These are phyloP conservation scores for Andrena trimmerana DNA, from an alignment of 2,888 invertebrate species.

Conservation along the genomic window DNA sequence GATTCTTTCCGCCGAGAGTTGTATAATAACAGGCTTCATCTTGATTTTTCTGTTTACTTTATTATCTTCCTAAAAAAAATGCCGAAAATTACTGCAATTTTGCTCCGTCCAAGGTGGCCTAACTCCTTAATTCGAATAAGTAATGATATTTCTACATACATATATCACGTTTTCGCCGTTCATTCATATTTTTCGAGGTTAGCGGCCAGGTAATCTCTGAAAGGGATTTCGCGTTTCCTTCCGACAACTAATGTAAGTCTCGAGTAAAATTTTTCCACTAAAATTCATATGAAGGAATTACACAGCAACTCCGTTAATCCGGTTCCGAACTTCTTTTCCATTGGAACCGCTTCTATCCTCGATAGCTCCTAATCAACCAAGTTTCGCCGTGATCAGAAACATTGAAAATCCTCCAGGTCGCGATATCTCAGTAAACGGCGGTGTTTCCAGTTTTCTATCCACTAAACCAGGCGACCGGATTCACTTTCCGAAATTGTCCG, in stretches of 20 bases:
- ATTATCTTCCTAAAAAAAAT: no score
- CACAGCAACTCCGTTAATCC: not conserved
- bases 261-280: not conserved
- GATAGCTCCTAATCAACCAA: not conserved
- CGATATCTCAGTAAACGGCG: not conserved
- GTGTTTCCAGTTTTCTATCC: not conserved
- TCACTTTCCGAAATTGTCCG: not conserved
- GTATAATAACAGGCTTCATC: no score
- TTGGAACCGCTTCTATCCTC: not conserved
- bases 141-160: no score
- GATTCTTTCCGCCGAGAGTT: no score
- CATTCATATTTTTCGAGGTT: slow-evolving; percentile 7
- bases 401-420: not conserved
- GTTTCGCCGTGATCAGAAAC: not conserved
- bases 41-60: no score
- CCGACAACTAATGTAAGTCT: not conserved
- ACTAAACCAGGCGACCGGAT: not conserved
- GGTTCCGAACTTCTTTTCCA: not conserved
- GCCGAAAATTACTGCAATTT: no score
- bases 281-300: slow-evolving; percentile 9
- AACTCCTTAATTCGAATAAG: no score
- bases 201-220: not conserved
- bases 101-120: no score
- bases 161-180: not conserved
- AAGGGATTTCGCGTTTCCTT: not conserved